Evolutionary conservation across 2,888 invertebrate genomes (phyloP).

Genomic region (Mechanitis messenoides): DNA sequence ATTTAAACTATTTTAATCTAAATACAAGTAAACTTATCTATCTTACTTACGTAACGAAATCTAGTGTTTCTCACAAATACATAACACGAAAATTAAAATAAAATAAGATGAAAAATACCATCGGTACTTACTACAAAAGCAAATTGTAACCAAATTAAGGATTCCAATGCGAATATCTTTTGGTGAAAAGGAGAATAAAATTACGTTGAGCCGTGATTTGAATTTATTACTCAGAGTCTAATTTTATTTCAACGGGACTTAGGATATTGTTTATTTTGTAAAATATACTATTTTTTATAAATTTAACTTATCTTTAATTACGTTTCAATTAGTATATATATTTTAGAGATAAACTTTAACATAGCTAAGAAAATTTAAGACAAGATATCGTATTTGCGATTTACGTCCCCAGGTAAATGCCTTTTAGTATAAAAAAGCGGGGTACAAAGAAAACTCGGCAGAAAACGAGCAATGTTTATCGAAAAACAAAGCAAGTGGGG

Average conservation of each 20-base stretch:
- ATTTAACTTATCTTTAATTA: too few species aligned
- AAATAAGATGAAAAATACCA: conserved; percentile 26
- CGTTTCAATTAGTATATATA: too few species aligned
- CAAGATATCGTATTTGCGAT: conserved; percentile 35
- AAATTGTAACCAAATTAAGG: conserved; percentile 69
- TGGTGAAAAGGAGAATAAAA: conserved; percentile 66
- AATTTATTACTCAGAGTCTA: conserved; percentile 71
- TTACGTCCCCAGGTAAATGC: conserved; percentile 58
- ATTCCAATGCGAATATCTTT: conserved; percentile 64
- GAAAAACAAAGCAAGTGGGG: conserved; percentile 63
- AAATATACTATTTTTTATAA: not conserved
- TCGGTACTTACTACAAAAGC: conserved; percentile 59
- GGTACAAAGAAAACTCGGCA: conserved; percentile 52
- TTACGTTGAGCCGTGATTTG: conserved; percentile 70
- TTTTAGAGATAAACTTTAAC: too few species aligned
- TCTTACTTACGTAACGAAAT: too few species aligned
- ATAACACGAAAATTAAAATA: too few species aligned
- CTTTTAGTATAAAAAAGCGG: conserved; percentile 64
- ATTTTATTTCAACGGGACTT: conserved; percentile 63
- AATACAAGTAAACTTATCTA: too few species aligned
- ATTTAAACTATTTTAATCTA: too few species aligned
- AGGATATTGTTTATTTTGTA: conserved; percentile 45
- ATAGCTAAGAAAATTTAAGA: too few species aligned
- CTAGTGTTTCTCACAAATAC: too few species aligned
- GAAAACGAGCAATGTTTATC: conserved; percentile 63